These are phyloP conservation scores for Halisarca cf. caerulea DNA, from an alignment of 37 sponge, comb jelly and placozoan species.

Conservation along the genomic window DNA sequence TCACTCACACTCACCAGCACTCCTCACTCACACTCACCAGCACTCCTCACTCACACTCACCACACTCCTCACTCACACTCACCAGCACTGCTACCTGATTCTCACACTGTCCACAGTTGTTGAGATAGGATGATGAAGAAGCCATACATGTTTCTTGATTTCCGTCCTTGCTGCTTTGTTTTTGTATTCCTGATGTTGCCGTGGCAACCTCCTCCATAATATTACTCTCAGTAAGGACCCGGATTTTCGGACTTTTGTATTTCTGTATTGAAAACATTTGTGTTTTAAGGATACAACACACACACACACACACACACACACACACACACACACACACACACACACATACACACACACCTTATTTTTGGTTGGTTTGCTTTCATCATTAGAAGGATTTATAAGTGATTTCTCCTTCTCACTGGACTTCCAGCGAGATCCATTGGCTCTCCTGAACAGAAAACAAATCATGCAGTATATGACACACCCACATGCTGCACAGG, in stretches of 20 bases:
- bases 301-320: not conserved
- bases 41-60: too few relatives aligned
- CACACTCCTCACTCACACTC: conserved; percentile 2
- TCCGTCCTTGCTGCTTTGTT: not conserved
- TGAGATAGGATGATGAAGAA: not conserved
- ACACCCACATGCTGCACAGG: not conserved
- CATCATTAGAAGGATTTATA: not conserved
- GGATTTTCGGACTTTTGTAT: not conserved
- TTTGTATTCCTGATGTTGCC: not conserved
- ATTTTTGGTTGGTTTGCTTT: too few relatives aligned
- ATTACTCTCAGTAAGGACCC: conserved; percentile 17
- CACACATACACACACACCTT: not conserved
- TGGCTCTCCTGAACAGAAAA: not conserved
- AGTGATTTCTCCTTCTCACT: conserved; percentile 28
- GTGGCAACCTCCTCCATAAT: not conserved
- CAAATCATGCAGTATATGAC: not conserved
- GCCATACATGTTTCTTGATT: not conserved
- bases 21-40: too few relatives aligned
- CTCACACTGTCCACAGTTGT: conserved; percentile 62
- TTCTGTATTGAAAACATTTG: too few relatives aligned
- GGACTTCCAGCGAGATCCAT: conserved; percentile 55
- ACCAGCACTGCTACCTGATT: conserved; percentile 43
- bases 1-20: too few relatives aligned
- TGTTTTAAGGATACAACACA: not conserved
- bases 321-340: not conserved